Conservation (phyloP, 1,140 invertebrate genomes). For the Pteromalus puparum region DNA sequence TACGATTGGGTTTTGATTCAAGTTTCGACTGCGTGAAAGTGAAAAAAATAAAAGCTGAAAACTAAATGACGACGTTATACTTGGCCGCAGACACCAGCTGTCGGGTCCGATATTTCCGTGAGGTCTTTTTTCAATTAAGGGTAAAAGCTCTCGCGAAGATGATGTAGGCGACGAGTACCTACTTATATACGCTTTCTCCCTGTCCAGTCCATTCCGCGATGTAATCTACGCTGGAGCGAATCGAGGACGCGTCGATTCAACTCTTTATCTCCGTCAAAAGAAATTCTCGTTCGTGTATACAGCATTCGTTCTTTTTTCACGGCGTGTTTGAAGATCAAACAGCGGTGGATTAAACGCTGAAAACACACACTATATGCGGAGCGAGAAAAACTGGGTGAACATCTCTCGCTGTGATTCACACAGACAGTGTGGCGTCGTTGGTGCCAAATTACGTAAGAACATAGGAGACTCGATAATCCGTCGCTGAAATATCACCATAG, state of each 20-base stretch:
- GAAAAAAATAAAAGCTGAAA: background rate
- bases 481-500: background rate
- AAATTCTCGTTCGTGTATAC: background rate
- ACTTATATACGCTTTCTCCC: background rate
- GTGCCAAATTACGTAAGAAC: conserved; percentile 6
- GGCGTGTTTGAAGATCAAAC: background rate
- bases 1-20: background rate
- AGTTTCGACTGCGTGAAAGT: background rate
- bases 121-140: background rate
- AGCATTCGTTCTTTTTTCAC: background rate
- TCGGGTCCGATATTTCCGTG: background rate
- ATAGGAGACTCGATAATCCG: background rate
- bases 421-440: background rate
- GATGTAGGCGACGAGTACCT: background rate
- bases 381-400: conserved; percentile 1
- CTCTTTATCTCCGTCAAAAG: background rate
- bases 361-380: background rate
- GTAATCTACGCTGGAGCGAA: background rate
- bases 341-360: background rate
- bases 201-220: background rate
- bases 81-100: too few relatives aligned
- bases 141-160: background rate
- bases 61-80: background rate
- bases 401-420: background rate
- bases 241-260: background rate